Base-by-base conservation (phyloP, 2,113 vertebrate species). In the Ranitomeya imitator region DNA sequence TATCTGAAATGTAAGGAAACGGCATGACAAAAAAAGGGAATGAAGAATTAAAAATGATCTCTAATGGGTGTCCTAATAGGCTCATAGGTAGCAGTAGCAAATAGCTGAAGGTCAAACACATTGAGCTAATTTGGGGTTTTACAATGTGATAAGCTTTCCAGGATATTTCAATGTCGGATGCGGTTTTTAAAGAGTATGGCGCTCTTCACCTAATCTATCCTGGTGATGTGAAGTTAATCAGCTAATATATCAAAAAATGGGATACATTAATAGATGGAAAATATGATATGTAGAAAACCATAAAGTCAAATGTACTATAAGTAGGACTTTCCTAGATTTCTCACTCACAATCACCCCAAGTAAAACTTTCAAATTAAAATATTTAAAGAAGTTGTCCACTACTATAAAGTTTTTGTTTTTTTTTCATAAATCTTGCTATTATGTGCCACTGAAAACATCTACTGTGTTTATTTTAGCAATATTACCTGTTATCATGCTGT, bases 1-100 rank as follows among this genome's bases (percentile, higher is more conserved):
- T 65, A 83, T 84, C 81, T 84, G 81, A 88, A 77, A 83, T 79
- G 73, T 88, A 78, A 65, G 82, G 81, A 88, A 88, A 89, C 60
- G 82, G 81, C 81, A 89, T 18, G 57, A 77, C 71, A 65, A 69
- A 83, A 55, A 69, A 18, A 8, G 59, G n/a, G 65, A 79, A 83
- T 55, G 57, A 37, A 83, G 69, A 77, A 73, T 55, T n/a, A 37
- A 52, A 79, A 63, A 88, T 52, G 37, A 76, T 76, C 9, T 63
- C 15, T 69, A 67, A 80, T 69, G 37, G 21, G 7, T 82, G 59
- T 60, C 59, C 80, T 83, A 83, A 74, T 81, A 60, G 31, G 59
- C 84, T 83, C 55, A 83, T 78, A 88, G 86, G 77, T 86, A 79
- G 19, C 8, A 19, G 21, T 45, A 65, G 80, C 26, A 45, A 60